Base-by-base conservation (phyloP, 1,140 invertebrate genomes). In the Drosophila murphyi region DNA sequence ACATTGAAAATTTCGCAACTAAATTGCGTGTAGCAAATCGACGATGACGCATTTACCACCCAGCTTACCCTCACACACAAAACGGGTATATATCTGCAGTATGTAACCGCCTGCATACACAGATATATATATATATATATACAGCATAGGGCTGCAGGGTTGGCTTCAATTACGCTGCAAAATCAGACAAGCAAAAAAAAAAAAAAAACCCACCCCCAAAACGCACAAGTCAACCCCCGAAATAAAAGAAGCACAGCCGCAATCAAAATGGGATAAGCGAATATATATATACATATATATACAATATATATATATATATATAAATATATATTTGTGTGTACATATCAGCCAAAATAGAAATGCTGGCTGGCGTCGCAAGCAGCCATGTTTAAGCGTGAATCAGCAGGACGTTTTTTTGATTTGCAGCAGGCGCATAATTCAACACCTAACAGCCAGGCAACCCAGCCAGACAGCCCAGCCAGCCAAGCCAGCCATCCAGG, bases 1-100 rank as follows among this genome's bases (percentile, higher is more conserved):
- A 88, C 85, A 88, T 88, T 88, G 85, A 88, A 89, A 88, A 85
- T 80, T 82, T 72, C 76, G 83, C 83, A 82, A 67, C 83, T 75
- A 80, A 88, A 88, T 88, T 78, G 88, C 72, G 72, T 79, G 82
- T 76, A 64, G 72, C 76, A 86, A 86, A 86, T 87, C 55, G 79
- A 75, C 56, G 80, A 88, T 88, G 85, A 88, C 85, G 85, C 85
- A 88, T 88, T 82, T 76, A 20, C 51, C 69, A 64, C 35, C 63
- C 41, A 37, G 20, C 65, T 35, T 52, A 45, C 47, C 34, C 32
- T 20, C 7, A 43, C 41, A 32, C 51, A 56, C 55, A 48, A 47
- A 48, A 50, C 59, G 20, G 20, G 76, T 28, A 55, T 77, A 45
- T 7, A 37, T 39, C 55, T 60, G 48, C 48, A 52, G 32, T 31